Percentiles rank a stretch among this genome's conserved stretches.
Conservation (phyloP, 2,888 invertebrate species). For the Agonum fuliginosum region DNA sequence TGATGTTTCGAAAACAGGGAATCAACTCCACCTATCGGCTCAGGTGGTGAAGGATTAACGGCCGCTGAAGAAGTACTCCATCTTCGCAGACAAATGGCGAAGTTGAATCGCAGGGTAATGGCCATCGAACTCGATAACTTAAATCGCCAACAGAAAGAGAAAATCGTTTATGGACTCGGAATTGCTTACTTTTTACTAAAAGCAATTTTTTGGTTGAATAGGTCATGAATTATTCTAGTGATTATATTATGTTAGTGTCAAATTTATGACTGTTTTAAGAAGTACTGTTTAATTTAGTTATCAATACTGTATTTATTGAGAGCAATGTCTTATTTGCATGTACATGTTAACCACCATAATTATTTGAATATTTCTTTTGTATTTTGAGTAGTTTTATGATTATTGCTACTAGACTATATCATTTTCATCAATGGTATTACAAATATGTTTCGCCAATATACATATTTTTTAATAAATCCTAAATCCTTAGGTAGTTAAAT, state of each 20-base stretch:
- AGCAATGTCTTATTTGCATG: slow-evolving; percentile 51
- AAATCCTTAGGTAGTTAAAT: not conserved
- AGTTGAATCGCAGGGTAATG: slow-evolving; percentile 90
- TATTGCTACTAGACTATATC: slow-evolving; percentile 15
- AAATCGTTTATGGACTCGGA: slow-evolving; percentile 88
- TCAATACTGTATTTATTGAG: slow-evolving; percentile 50
- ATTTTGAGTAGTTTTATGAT: slow-evolving; percentile 26
- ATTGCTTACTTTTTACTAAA: slow-evolving; percentile 91
- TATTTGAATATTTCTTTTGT: slow-evolving; percentile 29
- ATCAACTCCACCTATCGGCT: slow-evolving; percentile 68
- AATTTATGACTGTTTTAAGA: slow-evolving; percentile 51
- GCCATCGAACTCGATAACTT: slow-evolving; percentile 90
- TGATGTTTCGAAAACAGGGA: slow-evolving; percentile 62
- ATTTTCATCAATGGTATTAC: slow-evolving; percentile 20
- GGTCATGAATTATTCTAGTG: slow-evolving; percentile 64
- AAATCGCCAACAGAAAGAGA: slow-evolving; percentile 89
- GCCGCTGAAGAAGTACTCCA: slow-evolving; percentile 87
- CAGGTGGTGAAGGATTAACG: slow-evolving; percentile 79
- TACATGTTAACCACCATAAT: slow-evolving; percentile 33
- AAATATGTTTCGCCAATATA: not conserved
- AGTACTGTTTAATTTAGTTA: slow-evolving; percentile 50
- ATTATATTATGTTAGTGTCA: slow-evolving; percentile 47
- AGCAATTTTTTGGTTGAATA: slow-evolving; percentile 88
- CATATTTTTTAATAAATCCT: not conserved
- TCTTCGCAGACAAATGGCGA: slow-evolving; percentile 89